These are phyloP conservation scores for Sympetrum striolatum DNA, from an alignment of 2,888 invertebrate species.

Conservation along the genomic window DNA sequence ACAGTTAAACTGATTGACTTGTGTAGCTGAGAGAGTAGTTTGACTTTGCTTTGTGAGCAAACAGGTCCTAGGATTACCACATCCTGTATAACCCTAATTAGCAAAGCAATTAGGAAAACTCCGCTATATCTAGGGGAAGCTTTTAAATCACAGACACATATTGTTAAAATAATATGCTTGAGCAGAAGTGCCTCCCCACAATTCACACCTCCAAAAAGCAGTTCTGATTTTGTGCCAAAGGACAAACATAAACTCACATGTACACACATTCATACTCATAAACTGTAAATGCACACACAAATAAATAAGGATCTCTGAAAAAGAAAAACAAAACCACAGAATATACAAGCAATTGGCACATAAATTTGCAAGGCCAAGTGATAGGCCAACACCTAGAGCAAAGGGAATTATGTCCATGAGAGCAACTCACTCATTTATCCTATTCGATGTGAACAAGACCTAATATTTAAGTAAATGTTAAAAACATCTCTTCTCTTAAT, in stretches of 20 bases:
- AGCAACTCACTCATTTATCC: background rate
- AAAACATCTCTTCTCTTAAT: background rate
- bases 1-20: background rate
- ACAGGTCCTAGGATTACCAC: background rate
- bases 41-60: background rate
- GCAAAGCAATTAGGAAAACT: background rate
- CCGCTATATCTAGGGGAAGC: background rate
- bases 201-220: background rate
- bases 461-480: background rate
- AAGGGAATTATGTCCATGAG: constrained; percentile 17
- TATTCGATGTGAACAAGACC: background rate
- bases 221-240: background rate
- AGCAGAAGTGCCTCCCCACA: constrained; percentile 30
- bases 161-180: constrained; percentile 18
- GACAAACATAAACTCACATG: background rate
- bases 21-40: background rate
- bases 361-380: constrained; percentile 9
- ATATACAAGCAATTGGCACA: constrained; percentile 25
- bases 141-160: constrained; percentile 30
- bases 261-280: background rate
- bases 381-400: constrained; percentile 33
- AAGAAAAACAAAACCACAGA: constrained; percentile 25
- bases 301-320: constrained; percentile 2
- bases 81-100: background rate
- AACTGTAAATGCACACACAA: constrained; percentile 18